Base-by-base conservation (phyloP, 2,113 vertebrate genomes). In the Pterophyllum scalare region DNA sequence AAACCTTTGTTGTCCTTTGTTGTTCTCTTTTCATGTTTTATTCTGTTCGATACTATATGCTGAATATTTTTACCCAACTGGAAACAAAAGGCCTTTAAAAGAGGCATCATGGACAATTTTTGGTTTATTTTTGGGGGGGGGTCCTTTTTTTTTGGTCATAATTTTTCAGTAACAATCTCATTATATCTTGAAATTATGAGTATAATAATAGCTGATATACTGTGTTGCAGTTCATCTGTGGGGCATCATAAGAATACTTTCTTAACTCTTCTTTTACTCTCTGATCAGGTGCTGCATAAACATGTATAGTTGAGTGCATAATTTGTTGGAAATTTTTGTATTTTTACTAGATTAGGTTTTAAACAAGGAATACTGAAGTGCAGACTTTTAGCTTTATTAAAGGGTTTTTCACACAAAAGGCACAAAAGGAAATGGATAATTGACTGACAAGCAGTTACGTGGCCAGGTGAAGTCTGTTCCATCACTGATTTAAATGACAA, bases 1-100 rank as follows among this genome's bases (percentile, higher is more conserved):
- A 67, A 67, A 67, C 64, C 64, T 67, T 67, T 67, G 43, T 67
- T 67, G 64, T 46, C 40, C 64, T 67, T 67, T 67, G 64, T 67
- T 46, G 64, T 67, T 67, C 22, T 46, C 64, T 26, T 67, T 67
- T 67, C 22, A 67, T 19, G 64, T 67, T 67, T 67, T 46, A 46
- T 26, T 67, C 22, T 26, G n/a, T 67, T 49, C 15, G 6, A 17
- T 49, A 17, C 38, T 46, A 26, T 46, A 67, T 46, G 38, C 46
- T 43, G 22, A 67, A 67, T 11, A 67, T 5, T 46, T 67, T 46
- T 40, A 46, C 14, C 38, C 64, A 35, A 31, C 31, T 11, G 13
- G 22, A 67, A 67, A 67, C 62, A 67, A 67, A 67, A 67, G 22
- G 5, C 64, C 24, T 26, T 67, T 67, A 67, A 67, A 67, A 46